Percentiles rank a stretch among this genome's conserved stretches.
These are phyloP conservation scores for Leptoclinus maculatus DNA, from an alignment of 2,797 vertebrate species.

Conservation along the genomic window DNA sequence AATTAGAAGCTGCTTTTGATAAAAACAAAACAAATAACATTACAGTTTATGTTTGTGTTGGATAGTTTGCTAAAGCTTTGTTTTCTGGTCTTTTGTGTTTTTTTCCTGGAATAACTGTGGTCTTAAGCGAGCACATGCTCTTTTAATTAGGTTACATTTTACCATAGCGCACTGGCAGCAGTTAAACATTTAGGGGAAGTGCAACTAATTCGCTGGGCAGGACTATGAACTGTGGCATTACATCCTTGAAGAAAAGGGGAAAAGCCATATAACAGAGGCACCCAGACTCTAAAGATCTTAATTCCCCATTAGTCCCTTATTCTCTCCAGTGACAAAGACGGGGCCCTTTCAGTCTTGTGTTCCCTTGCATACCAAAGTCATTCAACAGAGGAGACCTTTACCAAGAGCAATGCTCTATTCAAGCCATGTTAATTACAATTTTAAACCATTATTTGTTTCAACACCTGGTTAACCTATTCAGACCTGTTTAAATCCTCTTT, in stretches of 20 bases:
- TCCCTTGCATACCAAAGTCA: slow-evolving; percentile 87
- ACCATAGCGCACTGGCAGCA: slow-evolving; percentile 56
- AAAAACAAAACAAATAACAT: slow-evolving; percentile 28
- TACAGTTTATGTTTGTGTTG: slow-evolving; percentile 36
- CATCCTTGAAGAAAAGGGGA: slow-evolving; percentile 79
- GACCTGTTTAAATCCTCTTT: slow-evolving; percentile 89
- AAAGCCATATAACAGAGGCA: slow-evolving; percentile 81
- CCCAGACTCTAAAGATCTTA: slow-evolving; percentile 84
- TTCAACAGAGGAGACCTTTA: slow-evolving; percentile 87
- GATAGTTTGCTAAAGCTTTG: slow-evolving; percentile 27
- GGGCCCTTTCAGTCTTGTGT: slow-evolving; percentile 82
- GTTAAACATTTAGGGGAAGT: slow-evolving; percentile 74
- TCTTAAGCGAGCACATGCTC: slow-evolving; percentile 42
- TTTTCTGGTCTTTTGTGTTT: slow-evolving; percentile 40
- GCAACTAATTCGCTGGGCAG: slow-evolving; percentile 78
- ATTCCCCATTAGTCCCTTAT: slow-evolving; percentile 87
- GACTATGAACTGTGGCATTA: slow-evolving; percentile 81
- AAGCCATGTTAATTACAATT: slow-evolving; percentile 89
- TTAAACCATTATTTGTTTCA: slow-evolving; percentile 92
- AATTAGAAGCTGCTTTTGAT: slow-evolving; percentile 35
- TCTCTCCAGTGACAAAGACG: slow-evolving; percentile 81
- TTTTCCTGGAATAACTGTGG: slow-evolving; percentile 33
- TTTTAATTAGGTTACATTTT: slow-evolving; percentile 68
- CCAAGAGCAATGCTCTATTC: slow-evolving; percentile 86
- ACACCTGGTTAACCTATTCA: slow-evolving; percentile 92